A percentile compares a stretch with the other conserved stretches of the same genome.
phyloP scores from a whole-genome alignment of 2,797 vertebrate species.

The Cephalopachus bancanus region DNA sequence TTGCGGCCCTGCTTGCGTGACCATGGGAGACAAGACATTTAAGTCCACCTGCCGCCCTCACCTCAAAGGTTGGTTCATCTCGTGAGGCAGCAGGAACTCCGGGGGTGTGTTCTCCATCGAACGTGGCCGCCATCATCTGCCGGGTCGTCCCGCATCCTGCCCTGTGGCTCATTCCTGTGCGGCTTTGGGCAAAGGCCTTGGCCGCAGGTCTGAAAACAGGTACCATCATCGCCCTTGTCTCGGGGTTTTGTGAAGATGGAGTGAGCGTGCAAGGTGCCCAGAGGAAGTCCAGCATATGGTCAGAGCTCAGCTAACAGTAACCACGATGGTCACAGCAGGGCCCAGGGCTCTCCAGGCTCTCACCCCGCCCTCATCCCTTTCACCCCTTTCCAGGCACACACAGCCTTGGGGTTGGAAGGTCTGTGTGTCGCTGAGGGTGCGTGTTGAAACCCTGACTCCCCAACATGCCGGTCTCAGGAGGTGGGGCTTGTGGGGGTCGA shows the following conservation, averaged over 20 bases:
- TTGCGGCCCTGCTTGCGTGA: too few species aligned
- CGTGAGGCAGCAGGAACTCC: background rate
- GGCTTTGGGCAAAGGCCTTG: background rate
- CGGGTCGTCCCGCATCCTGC: background rate
- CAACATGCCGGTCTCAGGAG: too few species aligned
- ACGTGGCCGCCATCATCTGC: background rate
- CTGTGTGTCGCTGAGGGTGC: too few species aligned
- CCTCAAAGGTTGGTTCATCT: conserved; percentile 6
- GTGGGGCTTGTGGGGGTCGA: too few species aligned
- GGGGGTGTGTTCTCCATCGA: background rate
- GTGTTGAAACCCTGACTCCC: too few species aligned
- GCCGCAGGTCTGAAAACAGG: background rate
- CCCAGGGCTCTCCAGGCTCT: background rate
- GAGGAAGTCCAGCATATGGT: background rate
- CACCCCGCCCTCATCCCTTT: background rate
- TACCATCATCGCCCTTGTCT: background rate
- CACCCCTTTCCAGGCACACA: background rate
- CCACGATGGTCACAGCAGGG: background rate
- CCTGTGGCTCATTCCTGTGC: background rate
- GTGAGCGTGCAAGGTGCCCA: background rate
- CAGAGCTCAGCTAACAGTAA: background rate
- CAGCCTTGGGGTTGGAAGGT: background rate
- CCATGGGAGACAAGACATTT: background rate
- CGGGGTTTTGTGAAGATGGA: background rate
- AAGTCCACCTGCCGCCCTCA: background rate